Conservation (phyloP, 2,888 invertebrate species). For the Cephus rjabovi region DNA sequence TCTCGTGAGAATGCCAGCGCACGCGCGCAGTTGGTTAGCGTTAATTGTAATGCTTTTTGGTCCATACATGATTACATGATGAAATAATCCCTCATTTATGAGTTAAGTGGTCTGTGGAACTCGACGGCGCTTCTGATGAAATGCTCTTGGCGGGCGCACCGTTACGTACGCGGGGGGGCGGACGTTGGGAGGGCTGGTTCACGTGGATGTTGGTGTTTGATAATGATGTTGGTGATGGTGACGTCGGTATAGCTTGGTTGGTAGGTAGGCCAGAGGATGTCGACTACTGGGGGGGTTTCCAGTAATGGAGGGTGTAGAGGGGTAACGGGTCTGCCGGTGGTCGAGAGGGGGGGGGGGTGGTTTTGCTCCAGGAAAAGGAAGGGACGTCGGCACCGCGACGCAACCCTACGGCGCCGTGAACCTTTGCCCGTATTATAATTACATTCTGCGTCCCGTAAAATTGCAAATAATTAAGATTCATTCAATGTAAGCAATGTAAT, state of each 20-base stretch:
- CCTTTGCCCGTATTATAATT: constrained; percentile 60
- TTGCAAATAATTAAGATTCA: constrained; percentile 61
- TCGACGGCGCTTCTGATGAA: constrained; percentile 63
- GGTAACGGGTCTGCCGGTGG: constrained; percentile 12
- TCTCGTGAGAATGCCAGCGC: neutral
- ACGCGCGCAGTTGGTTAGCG: constrained; percentile 54
- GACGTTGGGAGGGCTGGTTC: constrained; percentile 28
- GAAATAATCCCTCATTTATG: constrained; percentile 65
- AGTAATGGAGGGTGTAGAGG: constrained; percentile 15
- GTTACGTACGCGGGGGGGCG: constrained; percentile 47
- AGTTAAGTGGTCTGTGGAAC: constrained; percentile 65
- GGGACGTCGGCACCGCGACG: constrained; percentile 43
- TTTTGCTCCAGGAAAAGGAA: constrained; percentile 37
- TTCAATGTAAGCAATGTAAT: constrained; percentile 50
- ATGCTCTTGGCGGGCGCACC: constrained; percentile 57
- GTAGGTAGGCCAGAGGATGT: constrained; percentile 21
- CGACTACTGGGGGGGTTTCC: neutral
- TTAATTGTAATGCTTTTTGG: constrained; percentile 65
- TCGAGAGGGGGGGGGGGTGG: neutral
- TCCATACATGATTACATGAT: constrained; percentile 63
- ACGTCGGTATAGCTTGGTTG: neutral
- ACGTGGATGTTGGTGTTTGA: constrained; percentile 20
- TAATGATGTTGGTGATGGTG: neutral
- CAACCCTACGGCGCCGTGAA: constrained; percentile 49
- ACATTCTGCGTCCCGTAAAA: constrained; percentile 57